phyloP scores from a whole-genome alignment of 2,888 invertebrate genomes.

The Temnothorax unifasciatus region DNA sequence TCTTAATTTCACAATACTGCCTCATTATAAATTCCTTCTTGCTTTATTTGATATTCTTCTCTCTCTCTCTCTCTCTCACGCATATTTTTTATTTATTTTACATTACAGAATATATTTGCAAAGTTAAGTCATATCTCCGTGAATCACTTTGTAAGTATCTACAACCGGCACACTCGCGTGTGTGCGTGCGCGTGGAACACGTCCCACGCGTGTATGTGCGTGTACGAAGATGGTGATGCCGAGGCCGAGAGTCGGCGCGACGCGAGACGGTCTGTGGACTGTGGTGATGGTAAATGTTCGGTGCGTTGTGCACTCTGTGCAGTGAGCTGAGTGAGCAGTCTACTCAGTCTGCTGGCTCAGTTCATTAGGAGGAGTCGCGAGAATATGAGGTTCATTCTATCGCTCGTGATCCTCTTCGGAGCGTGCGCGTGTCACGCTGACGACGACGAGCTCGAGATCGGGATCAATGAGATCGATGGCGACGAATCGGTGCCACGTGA shows the following conservation, averaged over 20 bases:
- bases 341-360: neutral
- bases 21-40: neutral
- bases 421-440: slow-evolving; percentile 33
- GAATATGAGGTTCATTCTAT: slow-evolving; percentile 34
- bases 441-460: slow-evolving; percentile 41
- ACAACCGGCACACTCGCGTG: neutral
- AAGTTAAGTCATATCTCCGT: neutral
- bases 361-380: slow-evolving; percentile 3
- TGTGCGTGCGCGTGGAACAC: neutral
- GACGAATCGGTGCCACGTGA: slow-evolving; percentile 15
- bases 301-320: too few species aligned
- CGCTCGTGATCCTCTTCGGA: slow-evolving; percentile 57
- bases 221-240: neutral
- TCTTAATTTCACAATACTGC: neutral
- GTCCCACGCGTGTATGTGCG: slow-evolving; percentile 4
- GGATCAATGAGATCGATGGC: slow-evolving; percentile 58
- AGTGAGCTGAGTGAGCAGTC: too few species aligned
- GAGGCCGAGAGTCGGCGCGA: neutral
- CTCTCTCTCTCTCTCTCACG: neutral
- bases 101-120: neutral
- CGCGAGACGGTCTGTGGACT: neutral
- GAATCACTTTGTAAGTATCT: slow-evolving; percentile 13
- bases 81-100: neutral
- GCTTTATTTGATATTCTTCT: neutral
- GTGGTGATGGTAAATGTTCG: too few species aligned